Conservation (phyloP, 1,140 invertebrate genomes). For the Drosophila subobscura region DNA sequence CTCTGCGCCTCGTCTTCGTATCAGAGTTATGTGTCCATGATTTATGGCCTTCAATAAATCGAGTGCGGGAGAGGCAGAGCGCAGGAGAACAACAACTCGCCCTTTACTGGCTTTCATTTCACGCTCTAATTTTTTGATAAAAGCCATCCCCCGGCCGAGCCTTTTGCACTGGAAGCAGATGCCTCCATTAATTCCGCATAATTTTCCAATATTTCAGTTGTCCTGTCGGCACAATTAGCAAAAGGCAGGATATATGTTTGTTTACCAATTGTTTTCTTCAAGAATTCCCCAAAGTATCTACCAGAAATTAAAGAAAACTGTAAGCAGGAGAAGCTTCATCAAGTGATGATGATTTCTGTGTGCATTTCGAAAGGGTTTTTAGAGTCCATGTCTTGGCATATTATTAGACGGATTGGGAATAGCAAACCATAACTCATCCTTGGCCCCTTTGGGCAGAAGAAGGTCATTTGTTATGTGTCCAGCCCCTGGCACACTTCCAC, state of each 20-base stretch:
- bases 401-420: slow-evolving; percentile 32
- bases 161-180: slow-evolving; percentile 54
- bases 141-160: slow-evolving; percentile 25
- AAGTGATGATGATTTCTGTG: background rate
- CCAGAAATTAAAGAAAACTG: background rate
- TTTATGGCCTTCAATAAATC: slow-evolving; percentile 74
- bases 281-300: slow-evolving; percentile 15
- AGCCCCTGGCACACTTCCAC: slow-evolving; percentile 5
- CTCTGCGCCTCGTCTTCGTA: slow-evolving; percentile 14
- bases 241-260: slow-evolving; percentile 27
- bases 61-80: background rate
- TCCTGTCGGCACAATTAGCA: slow-evolving; percentile 72
- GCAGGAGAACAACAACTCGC: slow-evolving; percentile 7
- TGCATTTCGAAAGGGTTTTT: slow-evolving; percentile 53
- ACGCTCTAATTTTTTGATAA: slow-evolving; percentile 79
- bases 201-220: slow-evolving; percentile 67
- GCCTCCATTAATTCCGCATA: slow-evolving; percentile 73
- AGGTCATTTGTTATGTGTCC: slow-evolving; percentile 72
- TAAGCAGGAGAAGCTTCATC: slow-evolving; percentile 33
- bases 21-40: slow-evolving; percentile 33
- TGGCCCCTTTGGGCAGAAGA: slow-evolving; percentile 36
- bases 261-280: slow-evolving; percentile 45
- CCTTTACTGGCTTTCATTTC: slow-evolving; percentile 56
- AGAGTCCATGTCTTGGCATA: slow-evolving; percentile 63
- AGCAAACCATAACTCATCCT: slow-evolving; percentile 60